Base-by-base conservation (phyloP, 2,113 vertebrate species). In the Eupsittula cactorum region DNA sequence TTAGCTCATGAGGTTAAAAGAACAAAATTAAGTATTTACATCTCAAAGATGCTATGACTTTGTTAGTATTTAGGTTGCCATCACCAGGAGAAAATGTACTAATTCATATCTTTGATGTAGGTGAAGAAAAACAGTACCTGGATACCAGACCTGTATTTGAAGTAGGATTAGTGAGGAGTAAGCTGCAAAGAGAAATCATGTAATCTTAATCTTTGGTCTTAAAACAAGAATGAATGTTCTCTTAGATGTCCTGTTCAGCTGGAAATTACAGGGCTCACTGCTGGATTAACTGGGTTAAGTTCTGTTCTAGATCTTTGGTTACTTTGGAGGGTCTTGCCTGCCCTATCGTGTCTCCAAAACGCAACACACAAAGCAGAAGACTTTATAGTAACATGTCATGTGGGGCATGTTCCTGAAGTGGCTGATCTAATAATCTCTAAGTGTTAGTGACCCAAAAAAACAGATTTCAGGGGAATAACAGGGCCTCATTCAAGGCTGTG, bases 381-480 rank as follows among this genome's bases (percentile, higher is more conserved):
- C 15, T 78, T 62, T 6, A 33, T 20, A 75, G 70, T 24, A 62
- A 71, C 0, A 0, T 1, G 1, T 33, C 42, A 19, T 9, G 33
- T 53, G 52, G 31, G 28, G 21, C n/a, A n/a, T 11, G 63, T 41
- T 86, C 42, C 52, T 62, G 6, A 42, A 29, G 42, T 46, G 29
- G 4, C 28, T 89, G 46, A 3, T 44, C 24, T 83, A 16, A 53
- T 42, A 49, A 73, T 60, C 52, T 73, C 13, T 3, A 3, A 25
- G 28, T 46, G 42, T 65, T 74, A 65, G 41, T 33, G 65, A 65
- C 33, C 15, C 29, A 23, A 65, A 88, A 83, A 83, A 50, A 0
- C 39, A 73, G 73, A 73, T 39, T 69, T 33, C 10, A 14, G 59
- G 49, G 35, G 29, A 65, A 27, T 52, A 49, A 65, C 17, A 47